Base-by-base conservation (phyloP, 2,888 invertebrate species). In the Parnassius smintheus region DNA sequence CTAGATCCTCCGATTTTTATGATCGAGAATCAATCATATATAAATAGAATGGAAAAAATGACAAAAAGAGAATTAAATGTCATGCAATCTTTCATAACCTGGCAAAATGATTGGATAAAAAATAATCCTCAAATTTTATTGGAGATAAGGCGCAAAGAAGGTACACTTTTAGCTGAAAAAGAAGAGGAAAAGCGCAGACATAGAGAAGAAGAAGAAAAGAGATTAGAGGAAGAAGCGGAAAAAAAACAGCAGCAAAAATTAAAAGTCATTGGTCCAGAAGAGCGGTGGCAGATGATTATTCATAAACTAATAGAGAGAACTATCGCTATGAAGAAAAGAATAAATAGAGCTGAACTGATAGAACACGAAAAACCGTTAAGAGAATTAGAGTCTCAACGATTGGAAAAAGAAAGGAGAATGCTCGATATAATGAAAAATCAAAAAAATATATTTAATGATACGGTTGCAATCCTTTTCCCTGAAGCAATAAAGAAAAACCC, bases 371-470 rank as follows among this genome's bases (percentile, higher is more conserved):
- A 92, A 71, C 95, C 95, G 1, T 75, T 94, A 56, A 80, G 93
- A 67, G 93, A 93, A 72, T 77, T 94, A 59, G 93, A 93, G 72
- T 83, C 90, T 42, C 94, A 94, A 67, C 90, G 93, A 8, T 81
- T 91, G 63, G 89, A 89, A 64, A 94, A 94, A 74, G 93, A 93
- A 72, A 81, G 86, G 68, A 92, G 93, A 75, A 93, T 94, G 82
- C 80, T 89, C 25, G 91, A 93, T 58, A 91, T 92, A 42, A 86
- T 94, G 82, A 92, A 91, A 73, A 90, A 92, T 67, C 93, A 93
- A 65, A 92, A 93, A 66, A 86, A 85, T 7, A 93, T 95, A 68
- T 96, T 96, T 71, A 93, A 94, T 68, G 94, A 95, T 49, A 94
- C 94, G 0, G 92, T 95, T 0, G 92, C 92, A 9, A 92, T 92